Conservation (phyloP, 2,888 invertebrate species). For the Synergus japonicus region DNA sequence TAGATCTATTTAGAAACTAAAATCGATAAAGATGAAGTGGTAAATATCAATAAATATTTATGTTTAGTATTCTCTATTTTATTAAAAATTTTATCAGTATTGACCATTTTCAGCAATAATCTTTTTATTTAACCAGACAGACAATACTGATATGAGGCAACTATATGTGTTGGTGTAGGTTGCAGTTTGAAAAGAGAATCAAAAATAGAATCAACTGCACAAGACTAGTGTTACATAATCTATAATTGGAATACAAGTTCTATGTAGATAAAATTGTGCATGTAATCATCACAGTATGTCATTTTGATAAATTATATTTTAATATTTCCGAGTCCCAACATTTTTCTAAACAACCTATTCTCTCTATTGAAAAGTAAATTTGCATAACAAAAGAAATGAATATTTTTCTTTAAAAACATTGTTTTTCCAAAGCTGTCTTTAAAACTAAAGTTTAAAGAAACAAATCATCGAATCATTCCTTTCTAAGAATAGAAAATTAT, state of each 20-base stretch:
- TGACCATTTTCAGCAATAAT: not conserved
- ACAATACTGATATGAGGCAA: slow-evolving; percentile 39
- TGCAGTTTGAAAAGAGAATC: slow-evolving; percentile 61
- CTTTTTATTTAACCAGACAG: slow-evolving; percentile 24
- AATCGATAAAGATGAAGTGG: too few species aligned
- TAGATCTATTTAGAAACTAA: too few species aligned
- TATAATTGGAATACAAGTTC: slow-evolving; percentile 58
- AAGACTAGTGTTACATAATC: slow-evolving; percentile 69
- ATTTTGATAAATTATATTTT: not conserved
- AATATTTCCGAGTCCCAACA: not conserved
- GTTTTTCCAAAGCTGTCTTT: not conserved
- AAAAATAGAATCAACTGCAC: slow-evolving; percentile 71
- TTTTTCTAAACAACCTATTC: not conserved
- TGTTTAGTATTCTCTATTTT: not conserved
- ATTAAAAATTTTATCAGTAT: not conserved
- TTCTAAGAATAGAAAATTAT: not conserved
- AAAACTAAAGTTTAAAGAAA: not conserved
- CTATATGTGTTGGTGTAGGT: slow-evolving; percentile 54
- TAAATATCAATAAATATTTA: too few species aligned
- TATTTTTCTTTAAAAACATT: not conserved
- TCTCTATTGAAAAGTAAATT: not conserved
- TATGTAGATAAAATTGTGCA: slow-evolving; percentile 17
- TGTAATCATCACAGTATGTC: not conserved
- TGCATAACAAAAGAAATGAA: not conserved
- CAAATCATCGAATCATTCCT: not conserved